Conservation (phyloP, 2,113 vertebrate genomes). For the Apodemus sylvaticus region DNA sequence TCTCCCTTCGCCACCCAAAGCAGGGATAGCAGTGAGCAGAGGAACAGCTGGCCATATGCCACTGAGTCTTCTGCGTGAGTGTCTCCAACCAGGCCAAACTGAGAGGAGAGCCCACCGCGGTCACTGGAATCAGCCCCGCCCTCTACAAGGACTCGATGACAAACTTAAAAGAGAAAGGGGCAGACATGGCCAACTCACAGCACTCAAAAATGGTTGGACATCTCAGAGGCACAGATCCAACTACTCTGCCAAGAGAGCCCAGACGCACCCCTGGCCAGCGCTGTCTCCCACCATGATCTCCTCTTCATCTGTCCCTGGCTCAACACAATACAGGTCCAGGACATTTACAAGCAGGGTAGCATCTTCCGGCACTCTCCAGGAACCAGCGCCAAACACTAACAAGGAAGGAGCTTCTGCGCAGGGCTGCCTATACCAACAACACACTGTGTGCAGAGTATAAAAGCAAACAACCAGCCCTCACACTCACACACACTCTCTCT, state of each 20-base stretch:
- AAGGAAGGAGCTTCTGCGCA: neutral
- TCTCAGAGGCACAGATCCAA: neutral
- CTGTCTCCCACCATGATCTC: neutral
- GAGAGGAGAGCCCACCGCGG: neutral
- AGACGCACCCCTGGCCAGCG: neutral
- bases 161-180: neutral
- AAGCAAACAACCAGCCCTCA: neutral
- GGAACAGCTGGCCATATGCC: neutral
- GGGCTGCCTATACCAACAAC: neutral
- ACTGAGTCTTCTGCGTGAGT: neutral
- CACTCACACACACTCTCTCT: neutral
- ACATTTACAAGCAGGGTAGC: neutral
- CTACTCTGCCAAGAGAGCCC: neutral
- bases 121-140: neutral
- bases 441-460: neutral
- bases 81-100: neutral
- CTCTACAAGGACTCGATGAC: neutral
- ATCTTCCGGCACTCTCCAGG: neutral
- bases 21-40: neutral
- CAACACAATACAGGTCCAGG: neutral
- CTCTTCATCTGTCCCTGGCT: neutral
- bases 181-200: neutral
- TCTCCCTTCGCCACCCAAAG: neutral
- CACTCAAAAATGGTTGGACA: neutral
- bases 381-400: neutral